Base-by-base conservation (phyloP, 2,888 invertebrate genomes). In the Pogonocherus hispidulus region DNA sequence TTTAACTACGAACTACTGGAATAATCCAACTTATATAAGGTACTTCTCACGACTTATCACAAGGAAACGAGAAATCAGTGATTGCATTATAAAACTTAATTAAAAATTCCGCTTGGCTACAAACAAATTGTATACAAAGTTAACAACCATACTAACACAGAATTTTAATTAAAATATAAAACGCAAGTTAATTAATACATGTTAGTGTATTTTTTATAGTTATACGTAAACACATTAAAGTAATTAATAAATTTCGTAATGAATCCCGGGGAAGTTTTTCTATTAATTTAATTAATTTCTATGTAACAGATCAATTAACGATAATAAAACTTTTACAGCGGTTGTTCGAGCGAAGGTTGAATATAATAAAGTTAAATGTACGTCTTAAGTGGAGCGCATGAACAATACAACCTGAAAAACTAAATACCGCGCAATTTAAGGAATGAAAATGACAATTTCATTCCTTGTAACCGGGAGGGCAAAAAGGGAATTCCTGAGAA, bases 371-470 rank as follows among this genome's bases (percentile, higher is more conserved):
- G 66, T 66, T 63, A 67, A 74, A 71, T 68, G 72, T 63, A 35
- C 60, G 66, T 64, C n/a, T 70, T 62, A 71, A 68, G 51, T 66
- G 66, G 72, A 67, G 70, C 72, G 72, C 72, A 72, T 68, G 67
- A 71, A 70, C 71, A 66, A 68, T 67, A 65, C 66, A 47, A 46
- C 22, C 47, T 32, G 22, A 73, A 76, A 76, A 74, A 76, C 72
- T 69, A 70, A 78, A 77, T 76, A 72, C 73, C 35, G 54, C 72
- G 71, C 77, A 78, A 81, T 81, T 75, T 75, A 67, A 66, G 74
- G 83, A 82, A 83, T 81, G 82, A 83, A 83, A 82, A 81, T 82
- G 82, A 81, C 81, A 83, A 82, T 83, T 82, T 81, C 79, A 81
- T 82, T 82, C 83, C 78, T 69, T 77, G 82, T 81, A 76, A 73